These are phyloP conservation scores for Empidonax alnorum DNA, from an alignment of 2,113 vertebrate species.

Conservation along the genomic window DNA sequence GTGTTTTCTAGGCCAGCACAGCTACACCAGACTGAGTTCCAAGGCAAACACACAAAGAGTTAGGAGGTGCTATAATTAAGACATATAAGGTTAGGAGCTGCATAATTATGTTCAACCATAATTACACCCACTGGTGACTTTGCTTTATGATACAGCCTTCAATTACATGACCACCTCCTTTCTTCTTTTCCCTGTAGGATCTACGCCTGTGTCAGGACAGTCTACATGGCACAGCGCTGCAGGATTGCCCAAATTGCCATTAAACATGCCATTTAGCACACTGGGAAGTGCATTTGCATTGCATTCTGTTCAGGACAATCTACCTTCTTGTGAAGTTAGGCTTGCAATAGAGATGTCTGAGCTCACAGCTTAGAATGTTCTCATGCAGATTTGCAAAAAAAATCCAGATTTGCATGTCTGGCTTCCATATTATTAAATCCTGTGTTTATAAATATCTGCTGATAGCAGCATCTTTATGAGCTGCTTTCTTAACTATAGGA, in stretches of 20 bases:
- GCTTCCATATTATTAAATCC: neutral
- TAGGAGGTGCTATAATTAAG: conserved; percentile 41
- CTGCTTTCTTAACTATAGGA: neutral
- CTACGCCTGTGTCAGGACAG: neutral
- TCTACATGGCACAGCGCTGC: neutral
- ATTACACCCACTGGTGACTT: conserved; percentile 33
- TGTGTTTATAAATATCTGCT: neutral
- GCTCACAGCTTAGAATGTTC: neutral
- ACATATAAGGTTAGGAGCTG: conserved; percentile 16
- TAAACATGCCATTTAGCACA: neutral
- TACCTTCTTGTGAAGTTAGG: neutral
- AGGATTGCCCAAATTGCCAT: neutral
- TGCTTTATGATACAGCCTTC: neutral
- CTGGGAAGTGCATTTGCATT: neutral
- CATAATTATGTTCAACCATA: conserved; percentile 56
- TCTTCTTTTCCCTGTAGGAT: neutral
- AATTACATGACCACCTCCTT: conserved; percentile 54
- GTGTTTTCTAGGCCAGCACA: neutral
- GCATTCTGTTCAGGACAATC: neutral
- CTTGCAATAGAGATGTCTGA: neutral
- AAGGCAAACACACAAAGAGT: conserved; percentile 1
- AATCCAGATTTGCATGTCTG: neutral
- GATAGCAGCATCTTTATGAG: neutral
- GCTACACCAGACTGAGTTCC: neutral
- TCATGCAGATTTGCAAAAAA: neutral